Conservation (phyloP, 2,113 vertebrate species). For the Cyanoramphus novaezelandiae region DNA sequence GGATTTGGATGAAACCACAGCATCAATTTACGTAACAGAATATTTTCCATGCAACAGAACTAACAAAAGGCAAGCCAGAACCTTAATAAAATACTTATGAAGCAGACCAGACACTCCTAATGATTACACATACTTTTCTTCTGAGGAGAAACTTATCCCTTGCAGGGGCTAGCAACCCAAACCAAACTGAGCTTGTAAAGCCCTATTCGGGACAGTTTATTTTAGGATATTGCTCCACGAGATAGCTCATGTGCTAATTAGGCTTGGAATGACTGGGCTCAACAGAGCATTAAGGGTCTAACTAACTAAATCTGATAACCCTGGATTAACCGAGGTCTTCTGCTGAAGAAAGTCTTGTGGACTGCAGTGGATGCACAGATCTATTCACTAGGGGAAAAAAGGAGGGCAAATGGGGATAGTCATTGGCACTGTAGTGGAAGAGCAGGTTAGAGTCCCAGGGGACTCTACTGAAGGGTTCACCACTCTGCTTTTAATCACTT, state of each 20-base stretch:
- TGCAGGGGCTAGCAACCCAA: neutral
- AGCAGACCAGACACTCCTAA: slow-evolving; percentile 23
- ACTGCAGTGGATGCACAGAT: neutral
- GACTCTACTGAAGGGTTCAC: neutral
- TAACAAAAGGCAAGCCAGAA: slow-evolving; percentile 41
- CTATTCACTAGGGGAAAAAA: neutral
- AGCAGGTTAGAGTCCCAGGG: neutral
- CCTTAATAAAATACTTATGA: slow-evolving; percentile 52
- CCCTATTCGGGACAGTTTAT: slow-evolving; percentile 32
- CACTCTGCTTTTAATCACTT: neutral
- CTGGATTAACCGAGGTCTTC: slow-evolving; percentile 41
- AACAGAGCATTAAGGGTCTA: slow-evolving; percentile 44
- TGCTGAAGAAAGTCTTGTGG: neutral
- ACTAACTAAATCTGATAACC: slow-evolving; percentile 49
- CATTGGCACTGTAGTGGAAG: neutral
- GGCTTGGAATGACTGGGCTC: slow-evolving; percentile 33
- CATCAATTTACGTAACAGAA: slow-evolving; percentile 20
- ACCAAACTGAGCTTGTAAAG: neutral
- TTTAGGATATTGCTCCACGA: slow-evolving; percentile 18
- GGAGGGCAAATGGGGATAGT: neutral
- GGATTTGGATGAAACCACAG: neutral
- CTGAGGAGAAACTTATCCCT: neutral
- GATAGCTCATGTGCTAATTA: slow-evolving; percentile 50
- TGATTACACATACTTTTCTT: slow-evolving; percentile 42
- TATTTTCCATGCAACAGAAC: slow-evolving; percentile 49